Evolutionary conservation across 1,140 invertebrate genomes (phyloP).

Genomic region (Nylanderia fulva): DNA sequence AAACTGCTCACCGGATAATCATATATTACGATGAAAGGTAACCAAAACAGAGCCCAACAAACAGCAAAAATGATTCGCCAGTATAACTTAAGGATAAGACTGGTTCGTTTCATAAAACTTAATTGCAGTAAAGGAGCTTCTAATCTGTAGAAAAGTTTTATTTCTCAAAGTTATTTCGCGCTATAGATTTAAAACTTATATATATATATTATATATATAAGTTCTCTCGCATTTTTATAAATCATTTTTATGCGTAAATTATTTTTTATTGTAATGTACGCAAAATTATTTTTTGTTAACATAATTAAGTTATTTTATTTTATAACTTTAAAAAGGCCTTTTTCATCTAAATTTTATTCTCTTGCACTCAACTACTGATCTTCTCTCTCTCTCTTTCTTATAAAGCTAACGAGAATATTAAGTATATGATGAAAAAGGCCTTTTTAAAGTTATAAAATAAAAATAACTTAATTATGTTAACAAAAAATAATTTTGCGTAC

Average conservation of each 20-base stretch:
- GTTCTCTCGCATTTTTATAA: background rate
- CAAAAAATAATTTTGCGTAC: background rate
- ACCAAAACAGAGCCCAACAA: conserved; percentile 85
- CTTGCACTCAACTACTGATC: background rate
- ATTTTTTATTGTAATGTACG: background rate
- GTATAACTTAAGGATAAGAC: conserved; percentile 77
- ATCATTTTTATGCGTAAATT: background rate
- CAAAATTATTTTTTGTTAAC: background rate
- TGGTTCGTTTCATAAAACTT: conserved; percentile 19
- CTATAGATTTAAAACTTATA: background rate
- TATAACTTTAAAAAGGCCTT: background rate
- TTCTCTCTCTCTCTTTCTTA: background rate
- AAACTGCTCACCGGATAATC: conserved; percentile 81
- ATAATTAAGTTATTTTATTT: background rate
- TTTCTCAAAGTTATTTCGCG: background rate
- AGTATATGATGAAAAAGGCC: background rate
- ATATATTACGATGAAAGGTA: conserved; percentile 86
- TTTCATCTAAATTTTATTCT: conserved; percentile 10
- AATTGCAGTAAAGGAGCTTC: background rate
- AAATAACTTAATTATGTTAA: background rate
- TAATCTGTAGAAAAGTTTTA: background rate
- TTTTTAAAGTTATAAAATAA: background rate
- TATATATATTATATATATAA: no score
- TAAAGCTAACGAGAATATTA: background rate
- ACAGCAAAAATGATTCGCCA: conserved; percentile 88